These are phyloP conservation scores for Minunthozetes semirufus DNA, from an alignment of 2,888 invertebrate genomes.

Conservation along the genomic window DNA sequence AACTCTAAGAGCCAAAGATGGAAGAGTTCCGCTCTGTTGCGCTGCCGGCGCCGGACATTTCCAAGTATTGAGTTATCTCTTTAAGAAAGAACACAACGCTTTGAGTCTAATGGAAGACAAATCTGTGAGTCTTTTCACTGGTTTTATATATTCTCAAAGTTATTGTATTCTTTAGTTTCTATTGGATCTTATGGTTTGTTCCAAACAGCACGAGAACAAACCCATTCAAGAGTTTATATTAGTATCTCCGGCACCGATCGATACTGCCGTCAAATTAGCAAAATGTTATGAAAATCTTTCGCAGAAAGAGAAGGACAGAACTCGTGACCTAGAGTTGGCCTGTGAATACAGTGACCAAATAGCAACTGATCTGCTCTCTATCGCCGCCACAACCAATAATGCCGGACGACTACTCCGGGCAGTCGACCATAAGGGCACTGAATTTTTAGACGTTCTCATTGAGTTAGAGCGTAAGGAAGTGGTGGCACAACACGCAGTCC, in stretches of 20 bases:
- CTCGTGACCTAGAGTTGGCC: slow-evolving; percentile 89
- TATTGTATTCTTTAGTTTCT: slow-evolving; percentile 59
- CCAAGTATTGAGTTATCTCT: slow-evolving; percentile 85
- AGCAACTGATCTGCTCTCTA: slow-evolving; percentile 89
- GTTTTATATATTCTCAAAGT: slow-evolving; percentile 1
- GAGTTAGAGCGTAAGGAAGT: slow-evolving; percentile 96
- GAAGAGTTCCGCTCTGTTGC: slow-evolving; percentile 94
- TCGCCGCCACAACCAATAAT: slow-evolving; percentile 88
- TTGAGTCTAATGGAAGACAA: slow-evolving; percentile 95
- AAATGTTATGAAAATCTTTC: slow-evolving; percentile 63
- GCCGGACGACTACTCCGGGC: slow-evolving; percentile 91
- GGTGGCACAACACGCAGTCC: slow-evolving; percentile 93
- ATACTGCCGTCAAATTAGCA: slow-evolving; percentile 94
- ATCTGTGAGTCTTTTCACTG: slow-evolving; percentile 54
- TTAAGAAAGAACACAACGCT: slow-evolving; percentile 96
- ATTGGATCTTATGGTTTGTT: slow-evolving; percentile 96
- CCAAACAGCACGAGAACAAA: slow-evolving; percentile 85
- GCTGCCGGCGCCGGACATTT: slow-evolving; percentile 96
- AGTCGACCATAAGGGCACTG: slow-evolving; percentile 85
- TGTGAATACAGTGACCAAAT: slow-evolving; percentile 94
- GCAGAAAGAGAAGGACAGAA: slow-evolving; percentile 84
- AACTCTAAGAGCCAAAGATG: slow-evolving; percentile 85
- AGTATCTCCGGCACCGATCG: slow-evolving; percentile 98
- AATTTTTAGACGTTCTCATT: slow-evolving; percentile 91
- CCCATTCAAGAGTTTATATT: slow-evolving; percentile 96